phyloP scores from a whole-genome alignment of 2,113 vertebrate species.

The Tamias sibiricus region DNA sequence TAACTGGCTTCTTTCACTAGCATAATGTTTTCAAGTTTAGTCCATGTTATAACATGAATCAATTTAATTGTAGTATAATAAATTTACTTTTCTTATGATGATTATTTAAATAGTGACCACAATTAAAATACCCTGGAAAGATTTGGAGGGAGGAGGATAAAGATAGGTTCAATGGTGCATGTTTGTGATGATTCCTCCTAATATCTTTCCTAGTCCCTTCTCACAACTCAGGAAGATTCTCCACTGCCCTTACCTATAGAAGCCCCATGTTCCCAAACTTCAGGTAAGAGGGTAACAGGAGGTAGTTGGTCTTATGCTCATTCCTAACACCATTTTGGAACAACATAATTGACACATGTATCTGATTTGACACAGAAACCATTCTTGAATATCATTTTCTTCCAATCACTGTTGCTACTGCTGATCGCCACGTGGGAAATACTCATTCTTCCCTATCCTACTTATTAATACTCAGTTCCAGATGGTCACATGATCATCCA shows the following conservation, averaged over 20 bases:
- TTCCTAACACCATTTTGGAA: neutral
- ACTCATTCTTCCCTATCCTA: neutral
- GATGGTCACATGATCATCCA: neutral
- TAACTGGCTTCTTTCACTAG: conserved; percentile 24
- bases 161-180: neutral
- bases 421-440: neutral
- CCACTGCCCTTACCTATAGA: neutral
- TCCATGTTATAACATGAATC: neutral
- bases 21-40: neutral
- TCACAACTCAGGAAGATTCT: neutral
- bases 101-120: neutral
- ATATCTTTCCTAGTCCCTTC: neutral
- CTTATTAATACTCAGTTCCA: neutral
- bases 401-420: neutral
- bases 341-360: no score
- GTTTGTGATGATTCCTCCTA: neutral
- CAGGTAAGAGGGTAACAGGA: neutral
- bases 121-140: neutral
- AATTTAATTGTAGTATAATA: neutral
- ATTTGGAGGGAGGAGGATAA: neutral
- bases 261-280: neutral
- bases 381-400: neutral
- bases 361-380: neutral
- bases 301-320: neutral
- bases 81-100: neutral